Base-by-base conservation (phyloP, 2,113 vertebrate species). In the Xenopus borealis region DNA sequence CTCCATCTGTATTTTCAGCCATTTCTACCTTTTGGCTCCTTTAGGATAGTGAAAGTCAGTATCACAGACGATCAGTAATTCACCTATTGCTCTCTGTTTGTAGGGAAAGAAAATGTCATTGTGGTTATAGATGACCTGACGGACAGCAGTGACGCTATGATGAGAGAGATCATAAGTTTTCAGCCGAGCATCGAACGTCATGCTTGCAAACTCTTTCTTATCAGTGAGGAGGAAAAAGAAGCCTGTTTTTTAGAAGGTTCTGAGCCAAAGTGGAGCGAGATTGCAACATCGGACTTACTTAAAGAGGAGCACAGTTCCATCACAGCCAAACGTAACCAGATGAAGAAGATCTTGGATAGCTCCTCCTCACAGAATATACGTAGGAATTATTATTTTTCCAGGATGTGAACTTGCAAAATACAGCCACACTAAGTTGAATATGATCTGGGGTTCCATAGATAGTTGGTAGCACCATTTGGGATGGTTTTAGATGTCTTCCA, bases 61-160 rank as follows among this genome's bases (percentile, higher is more conserved):
- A n/a, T n/a, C n/a, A n/a, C n/a, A n/a, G n/a, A n/a, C 3, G 23
- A 62, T 20, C 23, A 18, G 19, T 5, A 46, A 19, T 17, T 20
- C 27, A 44, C 18, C 46, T 14, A 17, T 44, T 27, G 16, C 2
- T 71, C 7, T 13, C 7, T 11, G 3, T 23, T 3, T 44, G 5
- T 8, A 71, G 62, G 19, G 3, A 66, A 16, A 23, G 12, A 46
- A 4, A 66, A 66, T 11, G 62, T 73, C 18, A 12, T 73, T 18
- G 72, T 73, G 16, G 17, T 66, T 50, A 2, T 73, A 52, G 72
- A 73, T 58, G 72, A 73, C 16, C 7, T 73, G 52, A 52, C 66
- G 13, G 52, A 73, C 72, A 73, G 63, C 40, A 73, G 52, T 57
- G n/a, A 66, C 10, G 2, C 6, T 3, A 59, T 46, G 6, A 73